phyloP scores from a whole-genome alignment of 2,888 invertebrate species.

The Operophtera brumata region DNA sequence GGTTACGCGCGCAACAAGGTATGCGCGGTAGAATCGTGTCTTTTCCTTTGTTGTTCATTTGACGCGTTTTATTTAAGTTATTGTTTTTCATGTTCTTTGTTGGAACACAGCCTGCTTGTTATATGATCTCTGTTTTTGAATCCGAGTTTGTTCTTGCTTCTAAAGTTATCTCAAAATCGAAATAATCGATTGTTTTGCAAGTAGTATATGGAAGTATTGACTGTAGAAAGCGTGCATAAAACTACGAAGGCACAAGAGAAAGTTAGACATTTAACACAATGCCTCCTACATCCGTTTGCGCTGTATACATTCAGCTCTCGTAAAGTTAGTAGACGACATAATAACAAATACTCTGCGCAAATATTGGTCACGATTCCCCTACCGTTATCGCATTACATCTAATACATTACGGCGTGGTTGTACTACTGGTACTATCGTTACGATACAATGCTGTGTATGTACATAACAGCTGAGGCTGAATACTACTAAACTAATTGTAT shows the following conservation, averaged over 20 bases:
- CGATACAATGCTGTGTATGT: slow-evolving; percentile 47
- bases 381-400: slow-evolving; percentile 44
- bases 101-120: too few species aligned
- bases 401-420: slow-evolving; percentile 34
- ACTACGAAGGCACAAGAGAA: slow-evolving; percentile 45
- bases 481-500: too few species aligned
- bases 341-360: slow-evolving; percentile 19
- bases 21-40: too few species aligned
- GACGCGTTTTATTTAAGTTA: too few species aligned
- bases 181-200: not conserved
- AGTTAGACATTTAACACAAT: slow-evolving; percentile 40
- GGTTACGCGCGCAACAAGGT: too few species aligned
- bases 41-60: too few species aligned
- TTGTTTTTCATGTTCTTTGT: too few species aligned
- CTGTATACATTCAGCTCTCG: slow-evolving; percentile 19
- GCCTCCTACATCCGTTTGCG: slow-evolving; percentile 27
- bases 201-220: slow-evolving; percentile 1
- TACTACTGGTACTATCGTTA: slow-evolving; percentile 49
- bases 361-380: slow-evolving; percentile 35
- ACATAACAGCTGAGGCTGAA: too few species aligned
- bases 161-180: not conserved
- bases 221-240: slow-evolving; percentile 37
- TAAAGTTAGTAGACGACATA: slow-evolving; percentile 18
- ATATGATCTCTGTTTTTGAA: too few species aligned
- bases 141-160: too few species aligned